Evolutionary conservation across 35 echinoderm and acorn worm genomes (phyloP).

Genomic region (Ophioderma brevispina): DNA sequence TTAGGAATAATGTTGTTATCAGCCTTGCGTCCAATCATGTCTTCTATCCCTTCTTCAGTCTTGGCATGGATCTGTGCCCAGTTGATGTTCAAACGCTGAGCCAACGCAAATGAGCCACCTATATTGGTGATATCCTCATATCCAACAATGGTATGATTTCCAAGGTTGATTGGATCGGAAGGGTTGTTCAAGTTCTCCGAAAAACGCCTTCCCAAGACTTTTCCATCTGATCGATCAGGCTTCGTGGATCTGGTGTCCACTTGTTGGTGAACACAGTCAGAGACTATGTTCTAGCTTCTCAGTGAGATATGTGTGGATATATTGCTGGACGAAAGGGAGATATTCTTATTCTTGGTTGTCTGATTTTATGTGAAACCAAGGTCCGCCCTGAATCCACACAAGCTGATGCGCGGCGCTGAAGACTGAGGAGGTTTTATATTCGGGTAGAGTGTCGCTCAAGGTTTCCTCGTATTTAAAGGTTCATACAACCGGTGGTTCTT

Average conservation of each 20-base stretch:
- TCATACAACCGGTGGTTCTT: not conserved
- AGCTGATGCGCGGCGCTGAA: not conserved
- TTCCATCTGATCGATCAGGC: not conserved
- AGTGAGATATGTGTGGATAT: constrained; percentile 9
- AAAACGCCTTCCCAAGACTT: constrained; percentile 12
- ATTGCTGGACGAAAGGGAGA: not conserved
- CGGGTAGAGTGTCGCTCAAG: not conserved
- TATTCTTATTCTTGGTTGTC: not conserved
- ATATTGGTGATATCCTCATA: constrained; percentile 2
- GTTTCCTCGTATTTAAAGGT: not conserved
- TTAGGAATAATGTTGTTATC: not conserved
- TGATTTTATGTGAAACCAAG: constrained; percentile 10
- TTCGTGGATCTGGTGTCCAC: not conserved
- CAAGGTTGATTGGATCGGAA: constrained; percentile 3
- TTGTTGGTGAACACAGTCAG: not conserved
- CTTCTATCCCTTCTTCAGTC: not conserved
- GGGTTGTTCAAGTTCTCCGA: constrained; percentile 1
- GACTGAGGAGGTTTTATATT: not conserved
- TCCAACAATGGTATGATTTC: constrained; percentile 7
- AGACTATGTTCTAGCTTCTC: not conserved
- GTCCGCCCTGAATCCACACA: not conserved
- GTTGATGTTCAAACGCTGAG: not conserved
- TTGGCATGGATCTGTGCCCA: not conserved
- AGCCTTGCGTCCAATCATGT: constrained; percentile 5
- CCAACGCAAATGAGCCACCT: constrained; percentile 5